Conservation (phyloP, 1,140 invertebrate species). For the Hypothenemus hampei region DNA sequence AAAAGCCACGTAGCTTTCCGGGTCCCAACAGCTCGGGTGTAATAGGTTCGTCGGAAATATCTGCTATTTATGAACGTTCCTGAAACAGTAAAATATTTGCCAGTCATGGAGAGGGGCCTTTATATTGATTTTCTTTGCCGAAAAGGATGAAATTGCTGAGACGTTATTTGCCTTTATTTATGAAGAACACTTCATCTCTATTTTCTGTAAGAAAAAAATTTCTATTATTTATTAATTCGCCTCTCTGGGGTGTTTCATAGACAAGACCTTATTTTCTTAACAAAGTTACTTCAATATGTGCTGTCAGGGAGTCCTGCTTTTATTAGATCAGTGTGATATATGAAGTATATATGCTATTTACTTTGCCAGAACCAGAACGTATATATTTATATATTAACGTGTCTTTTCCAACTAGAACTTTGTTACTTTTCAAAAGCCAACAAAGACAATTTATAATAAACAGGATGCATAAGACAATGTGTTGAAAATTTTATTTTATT, state of each 20-base stretch:
- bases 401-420: too few species aligned
- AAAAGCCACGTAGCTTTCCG: conserved; percentile 5
- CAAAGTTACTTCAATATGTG: neutral
- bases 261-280: conserved; percentile 2
- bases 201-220: too few species aligned
- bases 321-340: conserved; percentile 1
- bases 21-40: conserved; percentile 1
- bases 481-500: too few species aligned
- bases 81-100: conserved; percentile 21
- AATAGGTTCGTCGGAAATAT: conserved; percentile 2
- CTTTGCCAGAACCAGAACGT: too few species aligned
- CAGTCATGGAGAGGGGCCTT: conserved; percentile 6
- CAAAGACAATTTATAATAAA: too few species aligned
- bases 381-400: too few species aligned
- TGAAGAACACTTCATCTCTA: neutral
- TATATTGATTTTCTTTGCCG: conserved; percentile 18
- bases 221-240: too few species aligned
- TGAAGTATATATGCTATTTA: conserved; percentile 1
- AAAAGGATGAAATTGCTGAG: conserved; percentile 19
- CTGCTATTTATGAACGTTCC: conserved; percentile 18
- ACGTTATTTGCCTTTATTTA: conserved; percentile 11
- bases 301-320: neutral
- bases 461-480: too few species aligned
- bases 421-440: too few species aligned
- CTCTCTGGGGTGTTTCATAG: too few species aligned